Evolutionary conservation across 2,797 vertebrate species (phyloP).

Genomic region (Threskiornis aethiopicus): DNA sequence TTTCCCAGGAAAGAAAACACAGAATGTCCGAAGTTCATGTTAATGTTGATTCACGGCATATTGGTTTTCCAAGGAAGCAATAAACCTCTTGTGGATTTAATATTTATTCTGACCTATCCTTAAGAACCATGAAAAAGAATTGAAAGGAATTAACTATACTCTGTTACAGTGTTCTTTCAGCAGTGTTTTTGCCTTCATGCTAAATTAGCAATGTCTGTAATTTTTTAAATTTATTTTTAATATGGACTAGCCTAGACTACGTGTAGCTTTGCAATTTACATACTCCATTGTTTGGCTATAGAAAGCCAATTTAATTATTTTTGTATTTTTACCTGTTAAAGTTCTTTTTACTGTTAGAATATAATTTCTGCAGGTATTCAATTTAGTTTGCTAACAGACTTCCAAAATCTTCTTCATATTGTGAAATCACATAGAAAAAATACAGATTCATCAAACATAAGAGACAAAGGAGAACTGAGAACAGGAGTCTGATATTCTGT

Average conservation of each 20-base stretch:
- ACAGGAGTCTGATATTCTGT: not conserved
- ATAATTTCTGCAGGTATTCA: not conserved
- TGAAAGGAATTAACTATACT: conserved; percentile 31
- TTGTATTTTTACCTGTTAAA: not conserved
- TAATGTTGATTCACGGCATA: not conserved
- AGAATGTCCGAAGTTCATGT: not conserved
- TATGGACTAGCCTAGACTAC: not conserved
- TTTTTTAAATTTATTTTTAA: conserved; percentile 17
- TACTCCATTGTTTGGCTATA: not conserved
- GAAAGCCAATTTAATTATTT: not conserved
- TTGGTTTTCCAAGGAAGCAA: conserved; percentile 51
- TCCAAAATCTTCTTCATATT: not conserved
- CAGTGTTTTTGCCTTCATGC: conserved; percentile 15
- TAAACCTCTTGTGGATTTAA: conserved; percentile 41
- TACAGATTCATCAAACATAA: not conserved
- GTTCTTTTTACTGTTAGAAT: not conserved
- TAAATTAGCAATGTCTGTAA: not conserved
- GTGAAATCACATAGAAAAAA: not conserved
- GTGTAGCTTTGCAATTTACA: not conserved
- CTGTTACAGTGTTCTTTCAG: not conserved
- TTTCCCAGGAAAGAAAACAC: not conserved
- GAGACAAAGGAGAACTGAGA: not conserved
- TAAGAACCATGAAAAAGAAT: conserved; percentile 31
- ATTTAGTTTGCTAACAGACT: not conserved
- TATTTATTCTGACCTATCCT: conserved; percentile 36